A percentile compares a stretch with the other conserved stretches of the same genome.
These are phyloP conservation scores for Stenolophus ochropezus DNA, from an alignment of 2,888 invertebrate genomes.

Conservation along the genomic window DNA sequence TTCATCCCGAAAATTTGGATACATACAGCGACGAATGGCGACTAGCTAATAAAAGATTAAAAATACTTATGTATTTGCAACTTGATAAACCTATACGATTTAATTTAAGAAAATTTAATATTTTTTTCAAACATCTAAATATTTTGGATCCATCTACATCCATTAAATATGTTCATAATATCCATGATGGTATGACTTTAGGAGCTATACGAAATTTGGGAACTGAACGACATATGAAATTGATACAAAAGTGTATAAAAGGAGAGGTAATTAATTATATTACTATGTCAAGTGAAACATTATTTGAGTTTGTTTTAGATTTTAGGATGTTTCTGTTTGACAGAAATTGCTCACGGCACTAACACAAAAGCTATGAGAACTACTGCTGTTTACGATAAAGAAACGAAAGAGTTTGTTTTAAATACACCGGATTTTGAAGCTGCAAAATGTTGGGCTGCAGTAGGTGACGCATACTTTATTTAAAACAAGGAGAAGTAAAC, in stretches of 20 bases:
- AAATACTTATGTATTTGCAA: conserved; percentile 79
- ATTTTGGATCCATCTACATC: conserved; percentile 79
- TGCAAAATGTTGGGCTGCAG: conserved; percentile 89
- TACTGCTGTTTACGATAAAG: conserved; percentile 85
- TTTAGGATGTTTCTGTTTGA: conserved; percentile 87
- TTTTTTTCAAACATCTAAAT: conserved; percentile 75
- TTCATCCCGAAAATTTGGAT: conserved; percentile 61
- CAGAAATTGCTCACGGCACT: conserved; percentile 93
- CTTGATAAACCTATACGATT: conserved; percentile 76
- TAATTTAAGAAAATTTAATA: conserved; percentile 73
- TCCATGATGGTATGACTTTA: conserved; percentile 80
- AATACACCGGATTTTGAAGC: conserved; percentile 86
- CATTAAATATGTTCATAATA: conserved; percentile 79
- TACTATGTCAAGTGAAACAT: not conserved
- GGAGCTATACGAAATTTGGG: conserved; percentile 79
- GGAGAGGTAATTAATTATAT: conserved; percentile 66
- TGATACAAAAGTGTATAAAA: conserved; percentile 72
- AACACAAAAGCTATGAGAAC: conserved; percentile 92
- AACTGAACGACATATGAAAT: conserved; percentile 77
- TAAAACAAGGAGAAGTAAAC: too few relatives aligned
- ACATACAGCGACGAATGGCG: conserved; percentile 73
- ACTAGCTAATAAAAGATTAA: conserved; percentile 76
- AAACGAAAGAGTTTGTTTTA: conserved; percentile 82
- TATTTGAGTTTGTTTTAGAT: conserved; percentile 70
- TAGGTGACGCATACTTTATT: too few relatives aligned